Percentiles rank a stretch among this genome's conserved stretches.
phyloP scores from a whole-genome alignment of 2,888 invertebrate species.

The Apomyelois bistriatella region DNA sequence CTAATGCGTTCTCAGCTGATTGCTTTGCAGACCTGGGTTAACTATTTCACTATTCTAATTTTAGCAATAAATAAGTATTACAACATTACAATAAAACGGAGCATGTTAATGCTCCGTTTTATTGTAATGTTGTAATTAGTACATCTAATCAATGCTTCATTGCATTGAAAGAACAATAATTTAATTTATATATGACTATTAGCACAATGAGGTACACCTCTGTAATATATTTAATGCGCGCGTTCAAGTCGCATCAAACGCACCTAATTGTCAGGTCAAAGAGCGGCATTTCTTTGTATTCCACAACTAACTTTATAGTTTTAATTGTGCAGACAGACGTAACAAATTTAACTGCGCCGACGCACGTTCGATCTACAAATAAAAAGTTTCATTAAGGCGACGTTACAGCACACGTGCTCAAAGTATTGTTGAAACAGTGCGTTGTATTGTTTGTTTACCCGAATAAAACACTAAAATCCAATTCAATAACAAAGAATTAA shows the following conservation, averaged over 20 bases:
- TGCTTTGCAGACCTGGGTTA: too few relatives aligned
- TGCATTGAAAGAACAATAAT: too few relatives aligned
- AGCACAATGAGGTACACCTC: not conserved
- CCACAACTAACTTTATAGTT: constrained; percentile 67
- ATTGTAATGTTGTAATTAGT: too few relatives aligned
- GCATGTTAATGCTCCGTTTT: too few relatives aligned
- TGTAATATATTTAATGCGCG: not conserved
- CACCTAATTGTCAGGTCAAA: constrained; percentile 57
- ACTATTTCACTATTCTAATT: too few relatives aligned
- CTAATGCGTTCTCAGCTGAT: too few relatives aligned
- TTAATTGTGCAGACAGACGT: constrained; percentile 74
- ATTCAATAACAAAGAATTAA: constrained; percentile 81
- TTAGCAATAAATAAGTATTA: too few relatives aligned
- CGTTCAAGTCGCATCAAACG: constrained; percentile 16
- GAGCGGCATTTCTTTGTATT: constrained; percentile 73
- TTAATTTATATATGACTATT: too few relatives aligned
- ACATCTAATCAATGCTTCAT: too few relatives aligned
- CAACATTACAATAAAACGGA: too few relatives aligned
- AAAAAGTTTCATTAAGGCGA: constrained; percentile 68
- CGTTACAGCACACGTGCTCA: constrained; percentile 69
- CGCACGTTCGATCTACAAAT: constrained; percentile 64
- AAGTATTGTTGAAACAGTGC: constrained; percentile 69
- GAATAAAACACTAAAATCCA: constrained; percentile 80
- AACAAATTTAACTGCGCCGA: constrained; percentile 53
- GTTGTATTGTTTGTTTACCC: constrained; percentile 78